These are phyloP conservation scores for Chinchilla lanigera DNA, from an alignment of 2,113 vertebrate genomes.

Conservation along the genomic window DNA sequence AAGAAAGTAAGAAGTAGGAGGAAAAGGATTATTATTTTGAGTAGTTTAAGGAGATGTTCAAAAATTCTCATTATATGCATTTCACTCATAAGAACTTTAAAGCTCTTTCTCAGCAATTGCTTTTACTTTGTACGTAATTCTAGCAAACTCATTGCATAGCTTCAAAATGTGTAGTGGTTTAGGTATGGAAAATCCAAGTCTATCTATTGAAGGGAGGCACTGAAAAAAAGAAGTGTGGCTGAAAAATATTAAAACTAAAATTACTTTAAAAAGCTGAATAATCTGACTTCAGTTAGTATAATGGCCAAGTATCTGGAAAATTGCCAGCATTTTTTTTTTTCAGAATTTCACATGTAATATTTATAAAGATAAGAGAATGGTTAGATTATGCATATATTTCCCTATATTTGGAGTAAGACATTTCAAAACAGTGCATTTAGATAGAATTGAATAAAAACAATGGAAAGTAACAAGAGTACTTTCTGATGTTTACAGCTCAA, in stretches of 20 bases:
- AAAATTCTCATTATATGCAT: neutral
- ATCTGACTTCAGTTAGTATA: neutral
- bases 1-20: neutral
- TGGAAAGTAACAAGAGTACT: neutral
- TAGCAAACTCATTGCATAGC: neutral
- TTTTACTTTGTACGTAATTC: slow-evolving; percentile 5
- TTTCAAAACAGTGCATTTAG: slow-evolving; percentile 26
- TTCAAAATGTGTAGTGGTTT: slow-evolving; percentile 39
- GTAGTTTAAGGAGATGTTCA: neutral
- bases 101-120: neutral
- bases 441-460: neutral
- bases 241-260: neutral
- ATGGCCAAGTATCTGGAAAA: neutral
- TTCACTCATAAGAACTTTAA: neutral
- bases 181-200: neutral
- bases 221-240: neutral
- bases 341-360: neutral
- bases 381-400: slow-evolving; percentile 3
- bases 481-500: neutral
- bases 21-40: neutral
- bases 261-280: neutral
- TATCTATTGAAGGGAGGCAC: neutral
- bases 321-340: neutral
- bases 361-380: slow-evolving; percentile 29
- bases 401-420: slow-evolving; percentile 25